These are phyloP conservation scores for Aporrectodea caliginosa DNA, from an alignment of 1,140 invertebrate species.

Conservation along the genomic window DNA sequence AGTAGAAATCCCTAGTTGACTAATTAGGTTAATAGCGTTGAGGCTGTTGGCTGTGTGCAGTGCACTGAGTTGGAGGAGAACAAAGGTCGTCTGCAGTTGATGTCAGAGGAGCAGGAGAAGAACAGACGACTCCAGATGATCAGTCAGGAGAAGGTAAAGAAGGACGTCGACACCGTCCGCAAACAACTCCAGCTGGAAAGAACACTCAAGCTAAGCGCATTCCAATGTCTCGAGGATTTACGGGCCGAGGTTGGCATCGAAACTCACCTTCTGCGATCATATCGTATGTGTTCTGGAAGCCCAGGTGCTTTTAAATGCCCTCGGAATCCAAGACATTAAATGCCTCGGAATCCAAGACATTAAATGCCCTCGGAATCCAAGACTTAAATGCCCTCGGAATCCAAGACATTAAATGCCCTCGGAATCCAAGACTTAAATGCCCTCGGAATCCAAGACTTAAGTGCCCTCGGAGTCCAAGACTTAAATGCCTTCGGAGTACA, in stretches of 20 bases:
- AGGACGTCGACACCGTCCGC: conserved; percentile 42
- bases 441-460: neutral
- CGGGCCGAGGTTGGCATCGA: conserved; percentile 42
- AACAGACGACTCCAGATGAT: conserved; percentile 38
- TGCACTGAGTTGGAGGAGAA: conserved; percentile 47
- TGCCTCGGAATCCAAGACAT: neutral
- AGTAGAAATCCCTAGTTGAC: neutral
- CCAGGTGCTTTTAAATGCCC: neutral
- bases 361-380: neutral
- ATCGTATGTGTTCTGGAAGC: neutral
- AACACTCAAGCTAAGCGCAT: conserved; percentile 49
- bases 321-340: neutral
- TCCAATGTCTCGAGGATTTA: conserved; percentile 49
- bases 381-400: neutral
- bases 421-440: neutral
- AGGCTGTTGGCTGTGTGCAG: conserved; percentile 32
- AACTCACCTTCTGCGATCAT: neutral
- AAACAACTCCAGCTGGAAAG: conserved; percentile 48
- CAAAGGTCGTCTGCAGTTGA: conserved; percentile 39
- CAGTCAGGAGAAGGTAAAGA: conserved; percentile 43
- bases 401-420: neutral
- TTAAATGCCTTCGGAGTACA: neutral
- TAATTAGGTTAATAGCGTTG: neutral
- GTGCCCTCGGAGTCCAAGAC: neutral
- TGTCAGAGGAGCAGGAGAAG: conserved; percentile 46